phyloP scores from a whole-genome alignment of 2,888 invertebrate species.

The Globia sparganii region DNA sequence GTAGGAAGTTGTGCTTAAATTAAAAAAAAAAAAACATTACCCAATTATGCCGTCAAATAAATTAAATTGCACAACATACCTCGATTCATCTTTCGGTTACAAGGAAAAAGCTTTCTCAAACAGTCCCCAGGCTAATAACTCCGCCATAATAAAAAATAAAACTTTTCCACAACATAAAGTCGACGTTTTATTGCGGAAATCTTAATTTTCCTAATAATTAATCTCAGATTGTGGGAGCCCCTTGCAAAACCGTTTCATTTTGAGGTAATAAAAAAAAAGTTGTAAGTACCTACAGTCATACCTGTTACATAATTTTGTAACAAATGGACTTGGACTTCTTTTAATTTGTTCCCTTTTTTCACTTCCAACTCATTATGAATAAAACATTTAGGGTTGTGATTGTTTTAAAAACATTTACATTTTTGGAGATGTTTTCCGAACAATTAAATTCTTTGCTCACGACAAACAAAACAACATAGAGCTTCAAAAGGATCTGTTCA shows the following conservation, averaged over 20 bases:
- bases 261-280: slow-evolving; percentile 46
- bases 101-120: slow-evolving; percentile 31
- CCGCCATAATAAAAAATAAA: slow-evolving; percentile 43
- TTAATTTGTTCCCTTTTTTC: slow-evolving; percentile 57
- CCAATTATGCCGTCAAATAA: slow-evolving; percentile 11
- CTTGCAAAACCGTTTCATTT: slow-evolving; percentile 54
- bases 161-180: slow-evolving; percentile 56
- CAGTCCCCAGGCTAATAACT: slow-evolving; percentile 38
- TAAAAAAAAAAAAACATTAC: too few species aligned
- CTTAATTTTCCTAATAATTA: slow-evolving; percentile 72
- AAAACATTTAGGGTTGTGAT: slow-evolving; percentile 60
- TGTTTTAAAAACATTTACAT: slow-evolving; percentile 53
- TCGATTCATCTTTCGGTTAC: slow-evolving; percentile 38
- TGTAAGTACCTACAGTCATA: slow-evolving; percentile 31
- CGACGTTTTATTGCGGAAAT: slow-evolving; percentile 61
- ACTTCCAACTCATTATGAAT: slow-evolving; percentile 53
- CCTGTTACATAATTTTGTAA: slow-evolving; percentile 57
- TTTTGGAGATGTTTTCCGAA: slow-evolving; percentile 50
- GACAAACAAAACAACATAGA: slow-evolving; percentile 38
- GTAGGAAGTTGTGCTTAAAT: neutral
- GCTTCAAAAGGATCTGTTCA: slow-evolving; percentile 53
- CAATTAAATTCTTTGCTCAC: slow-evolving; percentile 50
- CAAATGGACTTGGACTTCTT: slow-evolving; percentile 55
- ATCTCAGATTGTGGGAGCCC: slow-evolving; percentile 64
- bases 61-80: slow-evolving; percentile 16